phyloP scores from a whole-genome alignment of 2,113 vertebrate genomes.

The Neoarius graeffei region DNA sequence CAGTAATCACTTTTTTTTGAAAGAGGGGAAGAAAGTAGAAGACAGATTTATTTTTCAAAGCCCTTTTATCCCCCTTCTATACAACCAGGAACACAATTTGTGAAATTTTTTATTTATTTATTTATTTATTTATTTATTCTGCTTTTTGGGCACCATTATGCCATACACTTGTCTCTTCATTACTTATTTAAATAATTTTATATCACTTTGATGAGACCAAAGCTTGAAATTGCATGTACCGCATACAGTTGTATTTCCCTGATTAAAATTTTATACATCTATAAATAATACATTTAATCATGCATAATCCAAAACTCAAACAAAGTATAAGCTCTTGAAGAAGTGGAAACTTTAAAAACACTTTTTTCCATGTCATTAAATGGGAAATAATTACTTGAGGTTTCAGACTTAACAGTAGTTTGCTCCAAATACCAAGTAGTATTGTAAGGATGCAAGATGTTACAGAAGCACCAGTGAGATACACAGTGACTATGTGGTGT shows the following conservation, averaged over 20 bases:
- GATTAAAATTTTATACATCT: slow-evolving; percentile 72
- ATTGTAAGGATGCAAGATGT: slow-evolving; percentile 13
- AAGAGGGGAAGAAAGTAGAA: slow-evolving; percentile 37
- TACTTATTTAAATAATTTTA: slow-evolving; percentile 75
- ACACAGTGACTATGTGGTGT: slow-evolving; percentile 16
- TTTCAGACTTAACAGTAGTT: slow-evolving; percentile 28
- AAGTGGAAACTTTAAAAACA: slow-evolving; percentile 60
- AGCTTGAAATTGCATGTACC: slow-evolving; percentile 72
- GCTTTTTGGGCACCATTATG: slow-evolving; percentile 55
- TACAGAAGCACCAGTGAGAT: slow-evolving; percentile 21
- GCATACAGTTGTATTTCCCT: slow-evolving; percentile 75
- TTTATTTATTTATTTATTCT: slow-evolving; percentile 16
- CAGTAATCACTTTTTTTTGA: slow-evolving; percentile 31
- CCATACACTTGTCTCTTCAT: slow-evolving; percentile 66
- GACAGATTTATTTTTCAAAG: slow-evolving; percentile 18
- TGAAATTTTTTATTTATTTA: slow-evolving; percentile 13
- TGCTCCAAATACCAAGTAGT: not conserved
- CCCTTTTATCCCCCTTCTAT: slow-evolving; percentile 11
- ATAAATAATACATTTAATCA: slow-evolving; percentile 73
- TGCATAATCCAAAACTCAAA: slow-evolving; percentile 67
- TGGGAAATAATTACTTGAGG: slow-evolving; percentile 30
- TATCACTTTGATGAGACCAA: slow-evolving; percentile 76
- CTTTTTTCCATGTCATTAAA: slow-evolving; percentile 51
- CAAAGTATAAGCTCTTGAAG: slow-evolving; percentile 59
- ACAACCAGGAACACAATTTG: slow-evolving; percentile 54